Percentiles rank a stretch among this genome's conserved stretches.
Evolutionary conservation across 2,113 vertebrate genomes (phyloP).

Genomic region (Alligator sinensis): DNA sequence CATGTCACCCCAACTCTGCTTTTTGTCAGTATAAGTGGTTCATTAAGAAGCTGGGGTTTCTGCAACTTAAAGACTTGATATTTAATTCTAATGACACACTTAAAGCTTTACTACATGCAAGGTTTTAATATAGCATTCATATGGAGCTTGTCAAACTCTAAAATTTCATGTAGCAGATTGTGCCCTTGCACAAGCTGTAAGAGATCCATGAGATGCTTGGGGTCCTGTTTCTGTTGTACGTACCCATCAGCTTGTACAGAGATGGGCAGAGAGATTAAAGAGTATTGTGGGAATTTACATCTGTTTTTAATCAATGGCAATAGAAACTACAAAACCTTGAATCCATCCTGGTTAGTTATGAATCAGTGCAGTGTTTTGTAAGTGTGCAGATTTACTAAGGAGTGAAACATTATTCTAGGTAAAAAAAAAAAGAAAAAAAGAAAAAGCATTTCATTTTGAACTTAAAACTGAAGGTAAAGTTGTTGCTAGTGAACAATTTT

Average conservation of each 20-base stretch:
- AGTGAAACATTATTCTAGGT: background rate
- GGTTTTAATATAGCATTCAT: constrained; percentile 34
- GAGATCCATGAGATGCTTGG: background rate
- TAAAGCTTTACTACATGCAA: constrained; percentile 38
- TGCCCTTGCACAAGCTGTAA: background rate
- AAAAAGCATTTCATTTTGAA: background rate
- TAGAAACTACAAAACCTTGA: constrained; percentile 29
- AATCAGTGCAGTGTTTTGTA: background rate
- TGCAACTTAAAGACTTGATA: constrained; percentile 29
- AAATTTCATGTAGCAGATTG: constrained; percentile 47
- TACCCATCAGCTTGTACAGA: constrained; percentile 22
- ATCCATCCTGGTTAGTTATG: background rate
- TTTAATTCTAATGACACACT: constrained; percentile 35
- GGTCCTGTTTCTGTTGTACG: background rate
- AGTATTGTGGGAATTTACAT: background rate
- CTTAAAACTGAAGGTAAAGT: background rate
- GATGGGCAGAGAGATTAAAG: background rate
- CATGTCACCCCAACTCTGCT: constrained; percentile 9
- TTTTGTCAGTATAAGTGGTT: constrained; percentile 9
- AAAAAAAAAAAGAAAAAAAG: too few relatives aligned
- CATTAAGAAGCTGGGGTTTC: background rate
- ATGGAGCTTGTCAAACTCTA: constrained; percentile 55
- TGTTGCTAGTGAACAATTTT: background rate
- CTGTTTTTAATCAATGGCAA: constrained; percentile 9
- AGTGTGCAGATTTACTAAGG: background rate